These are phyloP conservation scores for Python bivittatus DNA, from an alignment of 2,113 vertebrate genomes.

Conservation along the genomic window DNA sequence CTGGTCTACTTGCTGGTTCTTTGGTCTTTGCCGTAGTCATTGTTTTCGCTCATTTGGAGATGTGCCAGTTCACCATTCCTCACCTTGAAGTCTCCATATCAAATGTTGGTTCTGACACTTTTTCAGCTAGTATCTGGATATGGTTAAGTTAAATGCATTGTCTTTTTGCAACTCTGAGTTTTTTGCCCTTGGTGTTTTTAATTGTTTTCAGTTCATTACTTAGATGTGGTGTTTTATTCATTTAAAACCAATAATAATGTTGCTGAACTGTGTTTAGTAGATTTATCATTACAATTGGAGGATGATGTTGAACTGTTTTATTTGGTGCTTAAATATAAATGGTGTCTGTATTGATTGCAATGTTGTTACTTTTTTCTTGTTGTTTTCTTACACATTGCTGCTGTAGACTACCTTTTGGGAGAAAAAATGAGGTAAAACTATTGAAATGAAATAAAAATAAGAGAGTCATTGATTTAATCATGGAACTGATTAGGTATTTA, in stretches of 20 bases:
- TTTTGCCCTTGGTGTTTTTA: background rate
- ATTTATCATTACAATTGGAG: background rate
- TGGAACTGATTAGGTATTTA: background rate
- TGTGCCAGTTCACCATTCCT: background rate
- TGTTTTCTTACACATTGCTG: background rate
- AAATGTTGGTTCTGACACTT: background rate
- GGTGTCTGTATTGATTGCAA: background rate
- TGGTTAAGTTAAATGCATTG: background rate
- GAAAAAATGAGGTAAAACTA: background rate
- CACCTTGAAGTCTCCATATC: background rate
- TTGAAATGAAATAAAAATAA: background rate
- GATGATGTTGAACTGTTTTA: background rate
- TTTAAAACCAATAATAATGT: background rate
- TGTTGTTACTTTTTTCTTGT: background rate
- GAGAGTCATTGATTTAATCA: background rate
- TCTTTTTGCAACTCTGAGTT: background rate
- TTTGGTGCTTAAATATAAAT: background rate
- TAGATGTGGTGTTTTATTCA: background rate
- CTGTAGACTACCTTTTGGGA: background rate
- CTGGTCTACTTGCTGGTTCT: background rate
- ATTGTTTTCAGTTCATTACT: background rate
- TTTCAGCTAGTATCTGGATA: background rate
- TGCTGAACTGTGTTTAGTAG: background rate
- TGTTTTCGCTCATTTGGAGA: background rate
- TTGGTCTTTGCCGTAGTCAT: background rate